Conservation (phyloP, 2,113 vertebrate genomes). For the Perca schrenkii region DNA sequence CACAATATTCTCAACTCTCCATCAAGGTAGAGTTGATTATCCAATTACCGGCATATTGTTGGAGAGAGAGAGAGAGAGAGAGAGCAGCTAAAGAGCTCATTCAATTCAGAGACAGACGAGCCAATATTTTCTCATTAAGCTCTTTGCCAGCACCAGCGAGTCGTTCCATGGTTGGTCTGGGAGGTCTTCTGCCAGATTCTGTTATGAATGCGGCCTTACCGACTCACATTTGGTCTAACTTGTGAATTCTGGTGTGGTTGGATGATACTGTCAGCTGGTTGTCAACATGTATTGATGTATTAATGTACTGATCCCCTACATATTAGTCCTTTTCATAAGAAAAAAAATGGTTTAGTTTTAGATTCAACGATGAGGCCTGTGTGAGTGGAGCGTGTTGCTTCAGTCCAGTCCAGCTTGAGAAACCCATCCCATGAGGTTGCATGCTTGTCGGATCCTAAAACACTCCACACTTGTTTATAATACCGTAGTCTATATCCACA, state of each 20-base stretch:
- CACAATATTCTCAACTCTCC: slow-evolving; percentile 50
- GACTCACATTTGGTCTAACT: slow-evolving; percentile 4
- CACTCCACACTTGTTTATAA: background rate
- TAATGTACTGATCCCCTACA: background rate
- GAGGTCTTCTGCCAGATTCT: slow-evolving; percentile 42
- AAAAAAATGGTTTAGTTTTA: background rate
- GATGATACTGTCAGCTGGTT: background rate
- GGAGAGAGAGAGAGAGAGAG: slow-evolving; percentile 5
- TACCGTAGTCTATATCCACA: too few relatives aligned
- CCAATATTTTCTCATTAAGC: slow-evolving; percentile 66
- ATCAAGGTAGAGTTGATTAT: slow-evolving; percentile 70
- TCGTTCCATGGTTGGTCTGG: background rate
- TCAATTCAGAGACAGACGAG: slow-evolving; percentile 54
- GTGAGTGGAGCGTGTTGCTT: background rate
- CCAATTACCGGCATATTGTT: slow-evolving; percentile 51
- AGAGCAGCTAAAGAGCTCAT: slow-evolving; percentile 39
- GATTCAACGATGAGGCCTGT: background rate
- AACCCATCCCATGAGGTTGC: background rate
- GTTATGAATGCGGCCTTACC: background rate
- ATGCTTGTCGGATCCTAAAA: background rate
- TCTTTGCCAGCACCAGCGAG: slow-evolving; percentile 21
- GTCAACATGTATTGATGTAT: background rate
- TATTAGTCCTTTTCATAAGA: background rate
- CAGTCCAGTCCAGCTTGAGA: too few relatives aligned
- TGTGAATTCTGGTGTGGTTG: background rate